Evolutionary conservation across 2,888 invertebrate species (phyloP), one percentile per base, ranked within the genome.

Genomic region (Rhimphoctona megacephalus): DNA sequence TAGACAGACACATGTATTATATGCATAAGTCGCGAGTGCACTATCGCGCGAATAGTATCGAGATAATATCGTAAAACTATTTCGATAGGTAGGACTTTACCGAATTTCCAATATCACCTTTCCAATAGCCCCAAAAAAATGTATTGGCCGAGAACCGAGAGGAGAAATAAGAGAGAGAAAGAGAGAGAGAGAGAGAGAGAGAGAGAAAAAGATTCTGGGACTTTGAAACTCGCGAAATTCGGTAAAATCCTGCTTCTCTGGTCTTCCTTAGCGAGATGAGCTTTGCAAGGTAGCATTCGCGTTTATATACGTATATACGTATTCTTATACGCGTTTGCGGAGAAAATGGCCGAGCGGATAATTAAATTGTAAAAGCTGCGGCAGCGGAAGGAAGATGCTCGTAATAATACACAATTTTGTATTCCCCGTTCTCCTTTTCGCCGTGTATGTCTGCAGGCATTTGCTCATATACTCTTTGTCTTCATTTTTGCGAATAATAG

Each of bases 311-410:
- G 7, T 43, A 69, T 2, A 66, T 14, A 14, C 3, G 54, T 61
- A 2, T 33, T 57, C 39, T 6, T 22, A 49, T 36, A 43, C 54
- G 67, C 39, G 9, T 74, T 17, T 30, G 52, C 74, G 61, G 52
- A 25, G 30, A 67, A 72, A 81, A 76, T 54, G 70, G 7, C 30
- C 77, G 52, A 66, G 66, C 25, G 67, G 19, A 36, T 74, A 82
- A 85, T 85, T 85, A 79, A 64, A 82, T 82, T 79, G 61, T 52
- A 64, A 17, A 61, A 79, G 64, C 73, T 22, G 61, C 72, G 49
- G 25, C 43, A 64, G 54, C n/a, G 36, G 64, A 14, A 69, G 22
- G 69, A 73, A 67, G 61, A 57, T 77, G 33, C 25, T 22, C 54
- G 70, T 17, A 30, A 72, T 54, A 57, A 76, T 70, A 49, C 52